Evolutionary conservation across 2,888 invertebrate species (phyloP), one percentile per base, ranked within the genome.

Genomic region (Neoitamus cyanurus): DNA sequence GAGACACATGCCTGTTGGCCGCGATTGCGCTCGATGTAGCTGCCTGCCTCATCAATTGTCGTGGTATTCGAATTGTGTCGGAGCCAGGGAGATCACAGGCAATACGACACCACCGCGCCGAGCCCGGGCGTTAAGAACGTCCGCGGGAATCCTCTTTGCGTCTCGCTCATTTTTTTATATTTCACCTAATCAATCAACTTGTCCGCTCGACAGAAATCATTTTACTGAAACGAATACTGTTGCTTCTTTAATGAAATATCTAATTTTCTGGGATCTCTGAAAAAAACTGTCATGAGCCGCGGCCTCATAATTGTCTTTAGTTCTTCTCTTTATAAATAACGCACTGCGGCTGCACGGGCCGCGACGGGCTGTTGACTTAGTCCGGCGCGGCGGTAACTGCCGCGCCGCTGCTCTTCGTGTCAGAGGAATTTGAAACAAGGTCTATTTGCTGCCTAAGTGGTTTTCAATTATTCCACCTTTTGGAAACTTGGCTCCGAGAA

Each of bases 131-230:
- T 34, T 11, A 69, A 68, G 36, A 36, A 69, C 20, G 36, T 82
- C 36, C 80, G 80, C 34, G 69, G n/a, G 82, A 69, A 48, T 46
- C 28, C 25, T 34, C 20, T 75, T 36, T 25, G 36, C 13, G 25
- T 15, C 15, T 13, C 25, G 30, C 20, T 70, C 69, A 25, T 37
- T 70, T 68, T 83, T 69, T 82, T 73, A 83, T 42, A 83, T 73
- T 83, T 83, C 73, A 73, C 34, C 83, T 83, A 83, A 83, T 83
- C 83, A 83, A 83, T 83, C 83, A 83, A 83, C 83, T 83, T 73
- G 58, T 58, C 73, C 72, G 83, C 46, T 73, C 73, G 83, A 73
- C 83, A 83, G 83, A 75, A 83, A 83, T 83, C 83, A 83, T 73
- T 42, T 83, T 83, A 83, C 73, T 58, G 73, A 83, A 73, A 73